These are phyloP conservation scores for Variabilichromis moorii DNA, from an alignment of 2,113 vertebrate species.

Conservation along the genomic window DNA sequence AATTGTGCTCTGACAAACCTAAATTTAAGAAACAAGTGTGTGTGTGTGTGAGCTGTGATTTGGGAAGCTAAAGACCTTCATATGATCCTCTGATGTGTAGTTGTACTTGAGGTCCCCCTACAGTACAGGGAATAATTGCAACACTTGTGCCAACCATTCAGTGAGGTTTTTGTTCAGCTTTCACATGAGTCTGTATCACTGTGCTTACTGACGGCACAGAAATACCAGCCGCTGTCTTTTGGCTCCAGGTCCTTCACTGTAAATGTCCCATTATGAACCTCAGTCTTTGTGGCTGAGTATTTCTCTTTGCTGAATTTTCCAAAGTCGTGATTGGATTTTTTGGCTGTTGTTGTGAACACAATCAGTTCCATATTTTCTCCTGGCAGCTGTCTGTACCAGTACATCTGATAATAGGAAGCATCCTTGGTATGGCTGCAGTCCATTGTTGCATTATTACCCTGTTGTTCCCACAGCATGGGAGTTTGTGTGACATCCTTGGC, in stretches of 20 bases:
- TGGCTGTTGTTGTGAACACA: not conserved
- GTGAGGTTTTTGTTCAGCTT: not conserved
- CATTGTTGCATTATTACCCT: not conserved
- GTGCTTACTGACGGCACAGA: constrained; percentile 10
- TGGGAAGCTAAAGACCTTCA: fast-evolving
- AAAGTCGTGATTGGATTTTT: fast-evolving
- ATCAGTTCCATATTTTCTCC: constrained; percentile 4
- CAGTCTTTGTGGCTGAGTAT: not conserved
- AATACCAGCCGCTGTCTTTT: constrained; percentile 3
- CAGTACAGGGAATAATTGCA: not conserved
- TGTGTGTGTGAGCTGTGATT: not conserved
- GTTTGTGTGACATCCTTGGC: not conserved
- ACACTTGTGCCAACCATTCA: not conserved
- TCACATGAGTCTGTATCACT: not conserved
- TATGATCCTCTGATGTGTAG: fast-evolving
- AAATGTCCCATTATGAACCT: not conserved
- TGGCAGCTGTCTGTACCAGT: not conserved
- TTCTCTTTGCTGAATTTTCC: not conserved
- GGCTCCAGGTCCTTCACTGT: not conserved
- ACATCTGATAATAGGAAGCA: fast-evolving
- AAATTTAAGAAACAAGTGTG: not conserved
- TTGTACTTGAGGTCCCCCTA: not conserved
- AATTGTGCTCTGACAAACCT: not conserved
- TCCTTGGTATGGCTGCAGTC: not conserved
- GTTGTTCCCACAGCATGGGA: not conserved